Percentiles rank a stretch among this genome's conserved stretches.
Evolutionary conservation across 2,113 vertebrate genomes (phyloP).

Genomic region (Aplodontia rufa): DNA sequence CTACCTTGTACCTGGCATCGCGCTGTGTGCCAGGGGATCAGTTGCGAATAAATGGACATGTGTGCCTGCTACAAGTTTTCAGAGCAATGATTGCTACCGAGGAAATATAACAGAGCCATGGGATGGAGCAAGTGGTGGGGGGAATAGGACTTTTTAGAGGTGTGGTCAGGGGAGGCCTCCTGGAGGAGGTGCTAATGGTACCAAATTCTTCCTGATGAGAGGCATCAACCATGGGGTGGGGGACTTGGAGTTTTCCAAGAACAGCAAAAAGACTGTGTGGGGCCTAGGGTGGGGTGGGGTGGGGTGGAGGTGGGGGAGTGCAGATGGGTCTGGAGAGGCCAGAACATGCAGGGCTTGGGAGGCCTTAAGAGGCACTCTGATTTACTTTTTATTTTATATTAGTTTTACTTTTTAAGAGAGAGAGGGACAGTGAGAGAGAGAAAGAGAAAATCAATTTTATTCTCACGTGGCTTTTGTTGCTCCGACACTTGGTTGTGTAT

Average conservation of each 20-base stretch:
- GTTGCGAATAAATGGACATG: background rate
- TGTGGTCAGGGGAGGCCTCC: background rate
- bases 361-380: background rate
- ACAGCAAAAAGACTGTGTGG: background rate
- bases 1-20: background rate
- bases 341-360: background rate
- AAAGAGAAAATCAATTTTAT: no score
- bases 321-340: background rate
- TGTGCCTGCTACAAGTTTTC: background rate
- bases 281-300: background rate
- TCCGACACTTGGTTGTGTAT: no score
- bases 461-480: no score
- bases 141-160: background rate
- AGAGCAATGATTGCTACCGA: background rate
- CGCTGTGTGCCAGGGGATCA: background rate
- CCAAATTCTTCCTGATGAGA: background rate
- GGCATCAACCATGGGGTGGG: background rate
- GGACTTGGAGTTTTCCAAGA: constrained; percentile 25
- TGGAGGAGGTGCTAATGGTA: background rate
- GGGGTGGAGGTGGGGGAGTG: background rate
- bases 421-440: no score
- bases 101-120: background rate
- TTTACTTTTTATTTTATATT: no score
- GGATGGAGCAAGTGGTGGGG: background rate
- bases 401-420: no score